Percentiles rank a stretch among this genome's conserved stretches.
phyloP scores from a whole-genome alignment of 2,888 invertebrate genomes.

The Sinotaia quadrata region DNA sequence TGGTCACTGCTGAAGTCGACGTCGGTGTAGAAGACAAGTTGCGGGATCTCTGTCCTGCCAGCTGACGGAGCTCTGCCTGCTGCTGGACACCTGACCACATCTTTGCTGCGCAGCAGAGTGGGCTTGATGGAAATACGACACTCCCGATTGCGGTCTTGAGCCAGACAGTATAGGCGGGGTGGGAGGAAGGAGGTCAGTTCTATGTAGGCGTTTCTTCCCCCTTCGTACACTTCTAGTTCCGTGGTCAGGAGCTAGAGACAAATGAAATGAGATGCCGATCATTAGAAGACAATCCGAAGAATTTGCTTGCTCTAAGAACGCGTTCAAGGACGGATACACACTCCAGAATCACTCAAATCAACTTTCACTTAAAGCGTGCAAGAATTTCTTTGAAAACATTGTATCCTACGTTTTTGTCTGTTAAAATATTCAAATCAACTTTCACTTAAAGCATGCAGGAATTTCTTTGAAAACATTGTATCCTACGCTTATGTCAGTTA shows the following conservation, averaged over 20 bases:
- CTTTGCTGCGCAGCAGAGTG: constrained; percentile 19
- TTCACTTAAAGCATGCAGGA: too few relatives aligned
- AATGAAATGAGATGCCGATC: too few relatives aligned
- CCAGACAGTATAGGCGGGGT: constrained; percentile 44
- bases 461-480: too few relatives aligned
- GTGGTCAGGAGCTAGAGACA: constrained; percentile 38
- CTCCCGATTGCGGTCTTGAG: constrained; percentile 43
- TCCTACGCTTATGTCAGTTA: too few relatives aligned
- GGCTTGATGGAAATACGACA: constrained; percentile 38
- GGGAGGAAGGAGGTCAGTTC: constrained; percentile 39
- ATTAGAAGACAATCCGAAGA: too few relatives aligned
- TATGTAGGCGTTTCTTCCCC: constrained; percentile 34
- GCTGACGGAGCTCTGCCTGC: constrained; percentile 23
- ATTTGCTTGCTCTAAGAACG: too few relatives aligned
- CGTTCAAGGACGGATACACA: too few relatives aligned
- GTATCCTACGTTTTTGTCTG: too few relatives aligned
- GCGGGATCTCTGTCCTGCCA: not conserved
- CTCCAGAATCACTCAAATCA: too few relatives aligned
- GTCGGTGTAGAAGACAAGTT: constrained; percentile 42
- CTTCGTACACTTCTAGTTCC: constrained; percentile 44
- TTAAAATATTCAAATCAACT: too few relatives aligned
- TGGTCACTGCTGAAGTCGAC: constrained; percentile 24
- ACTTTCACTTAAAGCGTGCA: too few relatives aligned
- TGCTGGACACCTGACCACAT: constrained; percentile 44
- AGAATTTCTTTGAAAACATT: too few relatives aligned